Evolutionary conservation across 2,113 vertebrate species (phyloP).

Genomic region (Daboia siamensis): DNA sequence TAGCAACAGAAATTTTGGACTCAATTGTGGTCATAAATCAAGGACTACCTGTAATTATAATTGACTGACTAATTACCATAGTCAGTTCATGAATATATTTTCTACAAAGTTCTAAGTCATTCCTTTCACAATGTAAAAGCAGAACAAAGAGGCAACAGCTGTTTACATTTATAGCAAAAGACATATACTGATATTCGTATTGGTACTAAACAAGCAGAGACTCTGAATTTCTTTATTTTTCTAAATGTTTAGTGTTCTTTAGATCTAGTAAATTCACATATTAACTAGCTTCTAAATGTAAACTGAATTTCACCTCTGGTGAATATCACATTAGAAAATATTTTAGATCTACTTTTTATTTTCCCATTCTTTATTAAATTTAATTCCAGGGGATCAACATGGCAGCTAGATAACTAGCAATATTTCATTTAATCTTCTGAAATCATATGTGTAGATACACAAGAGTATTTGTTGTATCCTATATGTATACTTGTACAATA

Average conservation of each 20-base stretch:
- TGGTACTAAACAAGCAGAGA: not conserved
- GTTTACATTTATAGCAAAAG: no score
- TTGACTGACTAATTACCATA: no score
- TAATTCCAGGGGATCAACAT: not conserved
- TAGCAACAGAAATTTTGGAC: no score
- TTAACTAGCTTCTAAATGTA: constrained; percentile 58
- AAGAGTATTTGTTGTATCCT: not conserved
- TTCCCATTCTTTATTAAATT: not conserved
- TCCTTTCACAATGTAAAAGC: no score
- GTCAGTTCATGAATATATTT: no score
- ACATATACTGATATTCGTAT: no score
- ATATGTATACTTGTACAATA: not conserved
- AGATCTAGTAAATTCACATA: constrained; percentile 42
- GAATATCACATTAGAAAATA: constrained; percentile 51
- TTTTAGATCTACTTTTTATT: constrained; percentile 13
- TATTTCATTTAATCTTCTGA: not conserved
- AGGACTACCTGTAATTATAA: no score
- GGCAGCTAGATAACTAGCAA: not conserved
- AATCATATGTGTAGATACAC: not conserved
- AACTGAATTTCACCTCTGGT: constrained; percentile 51
- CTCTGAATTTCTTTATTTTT: not conserved
- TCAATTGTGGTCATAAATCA: no score
- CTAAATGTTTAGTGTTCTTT: constrained; percentile 35
- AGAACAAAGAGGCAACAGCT: no score
- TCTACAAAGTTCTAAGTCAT: no score